Base-by-base conservation (phyloP, 2,888 invertebrate species). In the Drosophila suboccidentalis region DNA sequence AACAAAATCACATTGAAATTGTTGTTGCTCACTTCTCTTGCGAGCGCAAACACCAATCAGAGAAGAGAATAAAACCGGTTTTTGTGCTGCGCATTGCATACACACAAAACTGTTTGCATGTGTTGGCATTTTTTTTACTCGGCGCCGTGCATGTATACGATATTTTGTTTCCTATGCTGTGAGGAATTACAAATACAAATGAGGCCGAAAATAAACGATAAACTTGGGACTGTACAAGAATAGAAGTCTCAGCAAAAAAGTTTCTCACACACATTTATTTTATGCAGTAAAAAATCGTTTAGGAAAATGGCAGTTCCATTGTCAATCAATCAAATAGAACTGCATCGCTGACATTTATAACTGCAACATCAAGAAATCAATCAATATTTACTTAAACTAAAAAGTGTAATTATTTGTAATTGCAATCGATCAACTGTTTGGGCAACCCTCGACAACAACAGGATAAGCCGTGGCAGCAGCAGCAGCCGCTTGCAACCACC, bases 401-500 rank as follows among this genome's bases (percentile, higher is more conserved):
- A 36, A n/a, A 53, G 32, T 22, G 38, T 38, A 8, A 50, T 59
- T 41, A 29, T 8, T 59, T 62, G 58, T 22, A 49, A n/a, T 39
- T 15, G 57, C 61, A 65, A 82, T 78, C 76, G 69, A 78, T 83
- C 74, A 78, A 82, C 65, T 81, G 53, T 26, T 64, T 5, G 6
- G 58, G 57, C 78, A 54, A 68, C 87, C 87, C 83, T 82, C 85
- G 83, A 41, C 38, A 13, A 13, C 4, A 4, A 32, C 11, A 19
- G 13, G 13, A 43, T 15, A 54, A 32, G n/a, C 36, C 22, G 22
- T 47, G 44, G 39, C 13, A 34, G 26, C 50, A 50, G 41, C 10
- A 36, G 50, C 36, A 50, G 53, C 41, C 17, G 55, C 53, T 74
- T 71, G 71, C 82, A 87, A 87, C 83, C 87, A 78, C 77, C 78